Percentiles rank a stretch among this genome's conserved stretches.
Evolutionary conservation across 2,888 invertebrate genomes (phyloP).

Genomic region (Hololepta plana): DNA sequence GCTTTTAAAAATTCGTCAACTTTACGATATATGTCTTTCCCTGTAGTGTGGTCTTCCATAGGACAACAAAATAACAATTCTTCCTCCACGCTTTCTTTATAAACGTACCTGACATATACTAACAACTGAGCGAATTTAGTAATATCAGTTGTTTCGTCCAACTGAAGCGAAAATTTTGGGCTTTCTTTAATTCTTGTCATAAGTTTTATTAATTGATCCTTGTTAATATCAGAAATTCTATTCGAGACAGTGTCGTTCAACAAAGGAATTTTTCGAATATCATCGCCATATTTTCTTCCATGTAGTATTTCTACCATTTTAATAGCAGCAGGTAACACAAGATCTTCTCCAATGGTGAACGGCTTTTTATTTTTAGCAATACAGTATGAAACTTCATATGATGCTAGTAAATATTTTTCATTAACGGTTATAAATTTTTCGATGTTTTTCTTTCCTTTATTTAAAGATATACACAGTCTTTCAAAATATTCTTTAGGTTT

Average conservation of each 20-base stretch:
- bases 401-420: slow-evolving; percentile 11
- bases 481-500: slow-evolving; percentile 10
- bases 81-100: slow-evolving; percentile 8
- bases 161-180: slow-evolving; percentile 8
- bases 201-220: slow-evolving; percentile 9
- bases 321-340: slow-evolving; percentile 11
- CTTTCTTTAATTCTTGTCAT: slow-evolving; percentile 9
- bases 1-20: slow-evolving; percentile 8
- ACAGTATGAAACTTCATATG: slow-evolving; percentile 11
- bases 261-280: slow-evolving; percentile 10
- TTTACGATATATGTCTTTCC: slow-evolving; percentile 9
- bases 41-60: slow-evolving; percentile 8
- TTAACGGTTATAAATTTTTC: slow-evolving; percentile 10
- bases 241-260: slow-evolving; percentile 10
- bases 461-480: slow-evolving; percentile 8
- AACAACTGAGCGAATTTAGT: slow-evolving; percentile 7
- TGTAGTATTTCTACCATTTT: slow-evolving; percentile 11
- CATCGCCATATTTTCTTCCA: slow-evolving; percentile 10
- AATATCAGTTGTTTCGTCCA: slow-evolving; percentile 7
- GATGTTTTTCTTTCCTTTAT: slow-evolving; percentile 10
- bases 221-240: slow-evolving; percentile 10
- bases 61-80: slow-evolving; percentile 11
- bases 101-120: slow-evolving; percentile 9
- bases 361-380: slow-evolving; percentile 8
- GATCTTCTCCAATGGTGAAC: slow-evolving; percentile 11